These are phyloP conservation scores for Eupithecia inturbata DNA, from an alignment of 2,888 invertebrate species.

Conservation along the genomic window DNA sequence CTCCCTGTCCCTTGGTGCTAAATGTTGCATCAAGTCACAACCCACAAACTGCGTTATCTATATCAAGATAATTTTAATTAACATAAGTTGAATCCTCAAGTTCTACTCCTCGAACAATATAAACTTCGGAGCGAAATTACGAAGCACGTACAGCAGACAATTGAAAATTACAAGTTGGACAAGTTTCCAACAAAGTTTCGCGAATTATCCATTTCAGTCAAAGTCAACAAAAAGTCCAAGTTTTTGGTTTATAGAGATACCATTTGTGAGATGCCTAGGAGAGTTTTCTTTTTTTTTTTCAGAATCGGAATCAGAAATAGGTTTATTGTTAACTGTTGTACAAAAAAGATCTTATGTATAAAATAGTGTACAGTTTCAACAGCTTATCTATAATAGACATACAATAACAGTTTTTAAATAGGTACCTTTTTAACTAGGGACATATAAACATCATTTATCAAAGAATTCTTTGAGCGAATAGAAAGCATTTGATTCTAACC, in stretches of 20 bases:
- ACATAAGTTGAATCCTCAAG: conserved; percentile 3
- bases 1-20: background rate
- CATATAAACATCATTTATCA: too few relatives aligned
- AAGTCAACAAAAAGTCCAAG: conserved; percentile 31
- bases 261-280: background rate
- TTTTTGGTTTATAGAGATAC: conserved; percentile 19
- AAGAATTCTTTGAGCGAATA: too few relatives aligned
- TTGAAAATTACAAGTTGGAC: conserved; percentile 40
- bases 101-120: conserved; percentile 13
- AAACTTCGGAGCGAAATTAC: conserved; percentile 27
- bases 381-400: too few relatives aligned
- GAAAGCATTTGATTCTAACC: too few relatives aligned
- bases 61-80: conserved; percentile 6
- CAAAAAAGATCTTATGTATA: too few relatives aligned
- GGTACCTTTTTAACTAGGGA: too few relatives aligned
- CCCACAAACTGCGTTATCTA: background rate
- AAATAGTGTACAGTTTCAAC: too few relatives aligned
- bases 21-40: background rate
- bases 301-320: too few relatives aligned
- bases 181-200: conserved; percentile 32
- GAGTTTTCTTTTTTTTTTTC: background rate
- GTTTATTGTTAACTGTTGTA: too few relatives aligned
- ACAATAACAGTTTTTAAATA: too few relatives aligned
- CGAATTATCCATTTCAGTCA: conserved; percentile 27
- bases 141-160: conserved; percentile 33